Percentiles rank a stretch among this genome's conserved stretches.
These are phyloP conservation scores for Clivina fossor DNA, from an alignment of 2,888 invertebrate genomes.

Conservation along the genomic window DNA sequence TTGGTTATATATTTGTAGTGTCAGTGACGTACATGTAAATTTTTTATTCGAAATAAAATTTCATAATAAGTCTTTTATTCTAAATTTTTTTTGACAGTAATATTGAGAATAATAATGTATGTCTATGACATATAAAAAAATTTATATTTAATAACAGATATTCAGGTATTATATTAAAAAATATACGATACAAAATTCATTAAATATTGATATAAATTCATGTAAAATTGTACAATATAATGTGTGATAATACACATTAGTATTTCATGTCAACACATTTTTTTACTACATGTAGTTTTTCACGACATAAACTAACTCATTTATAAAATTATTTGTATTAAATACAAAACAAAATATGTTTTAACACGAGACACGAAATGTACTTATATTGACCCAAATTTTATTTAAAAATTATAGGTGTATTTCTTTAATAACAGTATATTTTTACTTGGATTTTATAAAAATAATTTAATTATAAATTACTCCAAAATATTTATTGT, in stretches of 20 bases:
- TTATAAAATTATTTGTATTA: no score
- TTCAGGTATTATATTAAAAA: not conserved
- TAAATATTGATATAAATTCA: not conserved
- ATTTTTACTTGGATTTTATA: no score
- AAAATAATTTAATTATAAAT: no score
- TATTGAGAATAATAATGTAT: not conserved
- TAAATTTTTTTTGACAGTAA: not conserved
- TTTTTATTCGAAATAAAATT: not conserved
- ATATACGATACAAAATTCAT: slow-evolving; percentile 11
- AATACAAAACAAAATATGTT: no score
- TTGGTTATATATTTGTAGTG: not conserved
- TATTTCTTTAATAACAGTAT: no score
- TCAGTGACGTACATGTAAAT: not conserved
- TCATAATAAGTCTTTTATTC: not conserved
- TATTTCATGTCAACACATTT: not conserved
- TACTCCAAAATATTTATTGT: no score
- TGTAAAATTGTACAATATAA: not conserved
- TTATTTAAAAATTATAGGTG: no score
- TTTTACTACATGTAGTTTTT: not conserved
- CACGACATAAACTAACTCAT: no score
- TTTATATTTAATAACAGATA: not conserved
- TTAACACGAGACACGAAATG: no score
- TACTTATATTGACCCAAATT: no score
- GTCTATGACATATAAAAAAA: slow-evolving; percentile 7
- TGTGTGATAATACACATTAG: not conserved